Conservation (phyloP, 2,888 invertebrate species). For the Nymphalis urticae region DNA sequence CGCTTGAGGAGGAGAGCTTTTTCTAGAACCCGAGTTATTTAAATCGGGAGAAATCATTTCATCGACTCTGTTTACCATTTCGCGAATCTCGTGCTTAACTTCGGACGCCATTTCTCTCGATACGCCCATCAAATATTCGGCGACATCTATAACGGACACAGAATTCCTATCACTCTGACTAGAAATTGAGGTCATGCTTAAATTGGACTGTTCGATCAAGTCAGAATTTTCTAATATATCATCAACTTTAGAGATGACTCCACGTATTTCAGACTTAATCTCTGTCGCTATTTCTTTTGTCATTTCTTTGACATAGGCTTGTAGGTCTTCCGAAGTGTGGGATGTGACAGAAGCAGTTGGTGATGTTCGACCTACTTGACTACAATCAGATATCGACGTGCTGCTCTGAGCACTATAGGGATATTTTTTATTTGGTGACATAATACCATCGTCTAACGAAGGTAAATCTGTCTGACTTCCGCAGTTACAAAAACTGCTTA, state of each 20-base stretch:
- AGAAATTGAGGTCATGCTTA: conserved; percentile 77
- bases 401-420: conserved; percentile 73
- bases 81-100: conserved; percentile 88
- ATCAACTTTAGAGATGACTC: conserved; percentile 90
- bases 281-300: conserved; percentile 90
- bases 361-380: conserved; percentile 79
- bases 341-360: conserved; percentile 79
- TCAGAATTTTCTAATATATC: conserved; percentile 88
- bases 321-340: conserved; percentile 84
- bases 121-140: conserved; percentile 89
- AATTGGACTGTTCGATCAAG: conserved; percentile 77
- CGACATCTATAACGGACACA: conserved; percentile 87
- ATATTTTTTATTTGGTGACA: conserved; percentile 72
- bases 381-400: conserved; percentile 79
- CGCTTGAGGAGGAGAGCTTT: conserved; percentile 74
- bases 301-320: conserved; percentile 89
- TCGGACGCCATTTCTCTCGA: conserved; percentile 90
- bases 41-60: conserved; percentile 83
- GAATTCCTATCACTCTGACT: conserved; percentile 85
- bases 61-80: conserved; percentile 87
- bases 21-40: conserved; percentile 59
- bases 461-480: conserved; percentile 88
- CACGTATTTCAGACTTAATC: conserved; percentile 90
- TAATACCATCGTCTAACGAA: conserved; percentile 82
- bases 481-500: conserved; percentile 84